Evolutionary conservation across 2,888 invertebrate genomes (phyloP).

Genomic region (Osmoderma eremita): DNA sequence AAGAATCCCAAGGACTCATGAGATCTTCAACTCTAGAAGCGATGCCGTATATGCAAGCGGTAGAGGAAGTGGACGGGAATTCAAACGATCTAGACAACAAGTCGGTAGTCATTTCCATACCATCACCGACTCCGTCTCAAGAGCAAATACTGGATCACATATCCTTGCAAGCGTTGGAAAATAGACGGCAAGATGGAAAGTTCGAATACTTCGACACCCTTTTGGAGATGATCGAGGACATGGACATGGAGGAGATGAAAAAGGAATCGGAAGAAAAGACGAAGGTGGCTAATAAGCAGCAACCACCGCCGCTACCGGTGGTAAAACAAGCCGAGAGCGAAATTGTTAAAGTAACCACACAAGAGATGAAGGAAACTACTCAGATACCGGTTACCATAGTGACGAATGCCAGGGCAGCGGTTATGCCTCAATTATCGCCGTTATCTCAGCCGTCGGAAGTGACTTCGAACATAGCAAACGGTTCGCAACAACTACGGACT

Average conservation of each 20-base stretch:
- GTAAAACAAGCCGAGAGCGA: conserved; percentile 11
- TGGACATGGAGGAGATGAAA: conserved; percentile 31
- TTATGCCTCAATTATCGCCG: conserved; percentile 76
- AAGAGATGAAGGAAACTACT: conserved; percentile 40
- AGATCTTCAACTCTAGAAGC: conserved; percentile 62
- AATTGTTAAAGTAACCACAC: conserved; percentile 25
- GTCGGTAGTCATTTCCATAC: conserved; percentile 74
- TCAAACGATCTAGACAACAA: conserved; percentile 70
- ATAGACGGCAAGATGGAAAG: conserved; percentile 67
- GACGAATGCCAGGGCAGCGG: conserved; percentile 60
- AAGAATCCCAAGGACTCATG: conserved; percentile 59
- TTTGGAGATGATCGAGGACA: conserved; percentile 76
- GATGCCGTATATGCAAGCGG: conserved; percentile 68
- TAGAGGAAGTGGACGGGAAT: conserved; percentile 69
- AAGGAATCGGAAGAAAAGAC: conserved; percentile 9
- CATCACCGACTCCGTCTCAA: conserved; percentile 73
- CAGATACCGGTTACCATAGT: conserved; percentile 53
- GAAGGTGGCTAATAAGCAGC: background rate
- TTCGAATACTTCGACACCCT: conserved; percentile 74
- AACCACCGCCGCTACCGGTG: background rate
- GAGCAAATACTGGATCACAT: conserved; percentile 73
- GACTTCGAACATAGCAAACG: conserved; percentile 77
- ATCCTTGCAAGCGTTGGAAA: conserved; percentile 69
- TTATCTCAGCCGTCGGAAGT: conserved; percentile 77
- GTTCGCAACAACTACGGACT: conserved; percentile 74